Percentiles rank a stretch among this genome's conserved stretches.
phyloP scores from a whole-genome alignment of 2,797 vertebrate species.

The Syngnathus acus region DNA sequence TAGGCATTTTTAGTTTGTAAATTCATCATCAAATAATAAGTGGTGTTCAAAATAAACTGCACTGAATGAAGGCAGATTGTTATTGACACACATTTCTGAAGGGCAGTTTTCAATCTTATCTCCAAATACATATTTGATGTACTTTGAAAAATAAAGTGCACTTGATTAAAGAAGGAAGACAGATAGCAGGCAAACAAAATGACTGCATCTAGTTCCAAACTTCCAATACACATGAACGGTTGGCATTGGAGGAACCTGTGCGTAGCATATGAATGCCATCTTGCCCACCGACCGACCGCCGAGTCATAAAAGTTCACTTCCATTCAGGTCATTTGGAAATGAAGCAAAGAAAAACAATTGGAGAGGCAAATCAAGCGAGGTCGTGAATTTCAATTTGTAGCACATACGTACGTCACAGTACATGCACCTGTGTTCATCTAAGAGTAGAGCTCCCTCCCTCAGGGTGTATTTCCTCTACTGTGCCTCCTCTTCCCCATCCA shows the following conservation, averaged over 20 bases:
- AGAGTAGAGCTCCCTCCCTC: constrained; percentile 20
- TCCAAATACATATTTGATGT: too few species aligned
- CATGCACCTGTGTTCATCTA: constrained; percentile 26
- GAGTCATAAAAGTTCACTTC: background rate
- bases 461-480: constrained; percentile 60
- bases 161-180: background rate
- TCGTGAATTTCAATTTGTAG: background rate
- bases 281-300: too few species aligned
- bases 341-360: background rate
- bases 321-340: background rate
- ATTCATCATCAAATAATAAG: too few species aligned
- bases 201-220: background rate
- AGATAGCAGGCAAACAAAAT: background rate
- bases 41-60: too few species aligned
- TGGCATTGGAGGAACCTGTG: background rate
- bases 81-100: too few species aligned
- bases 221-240: background rate
- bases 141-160: too few species aligned
- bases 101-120: too few species aligned
- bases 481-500: constrained; percentile 44
- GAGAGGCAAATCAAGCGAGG: background rate
- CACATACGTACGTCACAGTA: constrained; percentile 10
- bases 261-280: too few species aligned
- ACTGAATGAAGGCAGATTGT: too few species aligned
- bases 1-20: background rate